These are phyloP conservation scores for Ivindomyrus marchei DNA, from an alignment of 2,113 vertebrate species.

Conservation along the genomic window DNA sequence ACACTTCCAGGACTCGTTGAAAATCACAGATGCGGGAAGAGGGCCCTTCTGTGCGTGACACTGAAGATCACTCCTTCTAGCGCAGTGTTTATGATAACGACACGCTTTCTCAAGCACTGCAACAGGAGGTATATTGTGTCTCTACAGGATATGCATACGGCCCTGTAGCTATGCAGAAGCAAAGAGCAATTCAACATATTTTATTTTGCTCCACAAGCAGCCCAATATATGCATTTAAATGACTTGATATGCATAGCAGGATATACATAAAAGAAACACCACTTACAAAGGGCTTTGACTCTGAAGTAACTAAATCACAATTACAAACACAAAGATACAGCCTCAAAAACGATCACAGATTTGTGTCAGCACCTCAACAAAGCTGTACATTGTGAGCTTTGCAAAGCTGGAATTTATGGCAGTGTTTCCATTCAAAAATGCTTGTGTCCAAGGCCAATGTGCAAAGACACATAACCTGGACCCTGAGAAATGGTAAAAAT, in stretches of 20 bases:
- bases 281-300: neutral
- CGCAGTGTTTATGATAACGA: neutral
- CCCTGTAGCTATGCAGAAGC: neutral
- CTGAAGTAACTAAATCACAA: neutral
- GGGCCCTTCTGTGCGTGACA: neutral
- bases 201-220: neutral
- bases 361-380: neutral
- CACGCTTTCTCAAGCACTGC: neutral
- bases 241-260: neutral
- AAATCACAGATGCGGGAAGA: slow-evolving; percentile 11
- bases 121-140: neutral
- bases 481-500: neutral
- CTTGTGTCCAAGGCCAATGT: neutral
- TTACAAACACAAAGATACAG: neutral
- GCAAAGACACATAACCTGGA: neutral
- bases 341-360: neutral
- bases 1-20: slow-evolving; percentile 7
- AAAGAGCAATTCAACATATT: neutral
- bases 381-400: neutral
- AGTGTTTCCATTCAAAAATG: neutral
- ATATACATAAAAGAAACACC: neutral
- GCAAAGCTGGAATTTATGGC: neutral
- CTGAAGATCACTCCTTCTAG: slow-evolving; percentile 2
- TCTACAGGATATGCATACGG: neutral
- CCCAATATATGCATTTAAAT: neutral